phyloP scores from a whole-genome alignment of 2,888 invertebrate species.

The Parnassius glacialis region DNA sequence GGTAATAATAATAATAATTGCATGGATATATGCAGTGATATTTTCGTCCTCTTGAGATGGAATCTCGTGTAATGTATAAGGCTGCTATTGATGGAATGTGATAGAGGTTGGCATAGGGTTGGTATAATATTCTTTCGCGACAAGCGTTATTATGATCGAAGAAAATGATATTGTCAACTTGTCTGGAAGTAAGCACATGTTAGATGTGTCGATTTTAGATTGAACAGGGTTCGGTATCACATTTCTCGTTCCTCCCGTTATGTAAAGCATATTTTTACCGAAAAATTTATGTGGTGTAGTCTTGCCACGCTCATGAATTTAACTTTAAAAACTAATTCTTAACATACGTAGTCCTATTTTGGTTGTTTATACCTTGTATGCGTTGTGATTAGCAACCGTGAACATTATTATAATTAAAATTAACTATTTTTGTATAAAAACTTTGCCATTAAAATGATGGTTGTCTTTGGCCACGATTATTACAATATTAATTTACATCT shows the following conservation, averaged over 20 bases:
- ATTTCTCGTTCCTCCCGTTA: constrained; percentile 6
- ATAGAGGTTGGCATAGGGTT: constrained; percentile 20
- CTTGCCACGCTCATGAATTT: background rate
- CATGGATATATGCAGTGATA: constrained; percentile 35
- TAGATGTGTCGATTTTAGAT: background rate
- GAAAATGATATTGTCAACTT: background rate
- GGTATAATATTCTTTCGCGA: background rate
- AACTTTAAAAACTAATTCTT: background rate
- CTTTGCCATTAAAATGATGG: background rate
- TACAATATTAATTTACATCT: background rate
- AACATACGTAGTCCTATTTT: background rate
- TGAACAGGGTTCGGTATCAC: constrained; percentile 7
- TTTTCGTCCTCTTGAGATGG: constrained; percentile 39
- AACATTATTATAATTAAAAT: background rate
- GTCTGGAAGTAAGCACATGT: background rate
- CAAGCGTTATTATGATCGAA: constrained; percentile 1
- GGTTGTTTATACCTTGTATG: constrained; percentile 4
- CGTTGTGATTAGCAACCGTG: constrained; percentile 2
- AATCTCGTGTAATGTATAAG: constrained; percentile 37
- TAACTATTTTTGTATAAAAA: background rate
- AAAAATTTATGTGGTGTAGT: background rate
- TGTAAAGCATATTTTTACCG: background rate
- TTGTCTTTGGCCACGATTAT: background rate
- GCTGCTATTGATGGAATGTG: constrained; percentile 34
- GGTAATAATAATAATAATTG: constrained; percentile 15